A percentile compares a stretch with the other conserved stretches of the same genome.
These are phyloP conservation scores for Eupithecia tripunctaria DNA, from an alignment of 2,888 invertebrate species.

Conservation along the genomic window DNA sequence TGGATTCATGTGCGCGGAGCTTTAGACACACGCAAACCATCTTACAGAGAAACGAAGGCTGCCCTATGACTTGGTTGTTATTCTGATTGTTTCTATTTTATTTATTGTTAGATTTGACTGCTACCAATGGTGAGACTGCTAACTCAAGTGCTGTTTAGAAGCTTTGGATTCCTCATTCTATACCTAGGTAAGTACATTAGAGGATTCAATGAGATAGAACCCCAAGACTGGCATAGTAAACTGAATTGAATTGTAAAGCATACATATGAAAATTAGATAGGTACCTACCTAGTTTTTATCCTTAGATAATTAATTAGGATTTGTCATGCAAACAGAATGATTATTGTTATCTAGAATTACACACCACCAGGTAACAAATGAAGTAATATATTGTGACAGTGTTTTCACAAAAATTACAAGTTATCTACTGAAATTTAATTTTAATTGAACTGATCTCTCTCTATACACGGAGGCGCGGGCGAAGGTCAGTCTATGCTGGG, in stretches of 20 bases:
- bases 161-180: not conserved
- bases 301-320: not conserved
- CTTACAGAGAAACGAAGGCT: not conserved
- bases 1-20: too few species aligned
- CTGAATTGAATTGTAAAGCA: not conserved
- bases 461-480: too few species aligned
- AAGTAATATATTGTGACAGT: not conserved
- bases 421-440: not conserved
- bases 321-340: conserved; percentile 11
- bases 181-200: too few species aligned
- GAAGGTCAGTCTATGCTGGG: too few species aligned
- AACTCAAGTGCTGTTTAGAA: not conserved
- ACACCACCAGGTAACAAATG: not conserved
- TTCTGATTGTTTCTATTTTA: not conserved
- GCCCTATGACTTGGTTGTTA: not conserved
- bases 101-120: not conserved
- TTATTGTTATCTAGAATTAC: conserved; percentile 5
- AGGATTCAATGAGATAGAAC: not conserved
- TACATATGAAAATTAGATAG: not conserved
- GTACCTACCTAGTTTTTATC: too few species aligned
- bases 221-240: not conserved
- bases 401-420: not conserved
- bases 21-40: not conserved
- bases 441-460: not conserved
- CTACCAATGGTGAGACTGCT: not conserved